Evolutionary conservation across 37 sponge, comb jelly and placozoan species (phyloP), one percentile per base, ranked within the genome.

Genomic region (Beroe ovata): DNA sequence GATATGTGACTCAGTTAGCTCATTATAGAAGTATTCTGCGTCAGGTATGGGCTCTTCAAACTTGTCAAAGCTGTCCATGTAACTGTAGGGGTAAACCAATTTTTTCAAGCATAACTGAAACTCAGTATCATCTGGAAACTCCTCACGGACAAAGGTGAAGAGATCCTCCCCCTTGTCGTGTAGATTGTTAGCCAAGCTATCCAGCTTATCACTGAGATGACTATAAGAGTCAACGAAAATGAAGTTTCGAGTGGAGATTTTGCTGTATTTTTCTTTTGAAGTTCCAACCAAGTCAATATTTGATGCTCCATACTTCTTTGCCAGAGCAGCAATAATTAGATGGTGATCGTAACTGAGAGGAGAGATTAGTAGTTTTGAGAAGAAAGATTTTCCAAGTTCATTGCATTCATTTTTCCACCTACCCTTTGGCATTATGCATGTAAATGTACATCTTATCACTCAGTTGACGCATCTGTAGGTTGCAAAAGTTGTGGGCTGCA

Each of bases 161-260:
- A 20, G 26, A 20, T 61, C 63, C 63, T 26, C 22, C 3, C 63
- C 63, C 63, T 25, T 61, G 26, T 61, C 26, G 6, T 25, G n/a
- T 25, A 61, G 28, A 25, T 25, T 61, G 4, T 61, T 61, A 6
- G 26, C 22, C 26, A 61, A 25, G 21, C 21, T 61, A 61, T 61
- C 63, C 28, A 61, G 63, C 8, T 25, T 61, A 25, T 25, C 63
- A 61, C 22, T 25, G 63, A 61, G 63, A 25, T 61, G 63, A 61
- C 63, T 61, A 8, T 34, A 29, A 34, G 36, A 66, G 34, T 66
- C 36, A 66, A 11, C 36, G 16, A 66, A 29, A 33, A 66, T 33
- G 3, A 61, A 61, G 26, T 20, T 61, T 22, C 63, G 28, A 20
- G 63, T 20, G 8, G 63, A 61, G 28, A 61, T 26, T 61, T 26